These are phyloP conservation scores for Dolomedes plantarius DNA, from an alignment of 2,888 invertebrate species.

Conservation along the genomic window DNA sequence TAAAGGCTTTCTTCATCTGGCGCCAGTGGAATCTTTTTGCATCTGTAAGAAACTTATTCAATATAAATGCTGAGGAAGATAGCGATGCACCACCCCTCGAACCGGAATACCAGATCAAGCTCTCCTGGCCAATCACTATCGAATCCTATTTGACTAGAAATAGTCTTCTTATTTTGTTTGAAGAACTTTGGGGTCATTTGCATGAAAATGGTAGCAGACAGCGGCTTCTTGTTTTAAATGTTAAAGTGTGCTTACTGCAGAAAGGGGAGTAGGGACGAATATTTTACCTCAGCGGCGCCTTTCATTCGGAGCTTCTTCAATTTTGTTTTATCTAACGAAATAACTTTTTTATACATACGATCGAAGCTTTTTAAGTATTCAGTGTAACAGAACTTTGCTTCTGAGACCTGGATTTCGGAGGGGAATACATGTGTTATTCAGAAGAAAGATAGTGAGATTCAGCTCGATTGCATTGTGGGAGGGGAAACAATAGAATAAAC, in stretches of 20 bases:
- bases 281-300: neutral
- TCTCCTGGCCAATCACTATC: slow-evolving; percentile 50
- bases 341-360: slow-evolving; percentile 1
- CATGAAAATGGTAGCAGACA: slow-evolving; percentile 37
- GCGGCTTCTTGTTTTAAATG: slow-evolving; percentile 42
- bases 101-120: slow-evolving; percentile 52
- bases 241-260: slow-evolving; percentile 37
- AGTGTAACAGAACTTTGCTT: neutral
- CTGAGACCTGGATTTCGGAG: neutral
- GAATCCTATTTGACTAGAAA: slow-evolving; percentile 46
- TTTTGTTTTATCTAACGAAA: slow-evolving; percentile 18
- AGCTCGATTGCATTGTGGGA: neutral
- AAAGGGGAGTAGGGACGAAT: slow-evolving; percentile 6
- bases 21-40: slow-evolving; percentile 38
- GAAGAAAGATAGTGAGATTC: neutral
- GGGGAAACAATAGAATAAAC: neutral
- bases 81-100: slow-evolving; percentile 9
- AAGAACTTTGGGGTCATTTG: slow-evolving; percentile 54
- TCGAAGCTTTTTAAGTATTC: neutral
- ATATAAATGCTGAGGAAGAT: slow-evolving; percentile 43
- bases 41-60: slow-evolving; percentile 54
- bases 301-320: neutral
- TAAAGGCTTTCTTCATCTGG: slow-evolving; percentile 45
- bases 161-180: slow-evolving; percentile 48
- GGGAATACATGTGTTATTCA: neutral